phyloP scores from a whole-genome alignment of 2,797 vertebrate genomes.

The Synaphobranchus kaupii region DNA sequence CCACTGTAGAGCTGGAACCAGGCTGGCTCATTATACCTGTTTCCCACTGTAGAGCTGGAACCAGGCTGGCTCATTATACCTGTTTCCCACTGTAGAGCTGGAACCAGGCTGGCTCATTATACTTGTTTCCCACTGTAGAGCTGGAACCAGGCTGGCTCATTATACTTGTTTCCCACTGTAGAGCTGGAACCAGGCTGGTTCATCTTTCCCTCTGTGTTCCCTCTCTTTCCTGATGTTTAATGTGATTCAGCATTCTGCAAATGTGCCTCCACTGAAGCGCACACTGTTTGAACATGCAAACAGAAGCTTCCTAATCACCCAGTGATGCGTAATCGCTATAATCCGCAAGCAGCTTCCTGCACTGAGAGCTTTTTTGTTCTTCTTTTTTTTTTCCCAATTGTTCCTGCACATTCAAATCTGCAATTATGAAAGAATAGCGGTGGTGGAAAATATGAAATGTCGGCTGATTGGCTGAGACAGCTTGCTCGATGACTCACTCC shows the following conservation, averaged over 20 bases:
- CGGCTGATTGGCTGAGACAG: slow-evolving; percentile 61
- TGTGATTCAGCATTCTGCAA: background rate
- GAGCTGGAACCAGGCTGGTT: too few relatives aligned
- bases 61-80: slow-evolving; percentile 10
- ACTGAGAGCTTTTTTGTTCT: background rate
- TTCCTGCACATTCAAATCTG: slow-evolving; percentile 41
- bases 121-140: background rate
- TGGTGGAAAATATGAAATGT: slow-evolving; percentile 54
- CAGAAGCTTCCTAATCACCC: background rate
- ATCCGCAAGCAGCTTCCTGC: background rate
- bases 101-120: background rate
- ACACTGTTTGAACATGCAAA: background rate
- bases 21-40: slow-evolving; percentile 4
- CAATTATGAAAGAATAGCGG: slow-evolving; percentile 52
- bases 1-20: background rate
- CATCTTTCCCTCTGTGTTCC: too few relatives aligned
- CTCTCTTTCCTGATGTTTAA: background rate
- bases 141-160: background rate
- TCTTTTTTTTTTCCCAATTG: background rate
- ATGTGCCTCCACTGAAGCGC: background rate
- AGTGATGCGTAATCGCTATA: slow-evolving; percentile 64
- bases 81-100: background rate
- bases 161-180: background rate
- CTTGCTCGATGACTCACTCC: slow-evolving; percentile 50
- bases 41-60: background rate